These are phyloP conservation scores for Phenacoccus solenopsis DNA, from an alignment of 1,140 invertebrate species.

Conservation along the genomic window DNA sequence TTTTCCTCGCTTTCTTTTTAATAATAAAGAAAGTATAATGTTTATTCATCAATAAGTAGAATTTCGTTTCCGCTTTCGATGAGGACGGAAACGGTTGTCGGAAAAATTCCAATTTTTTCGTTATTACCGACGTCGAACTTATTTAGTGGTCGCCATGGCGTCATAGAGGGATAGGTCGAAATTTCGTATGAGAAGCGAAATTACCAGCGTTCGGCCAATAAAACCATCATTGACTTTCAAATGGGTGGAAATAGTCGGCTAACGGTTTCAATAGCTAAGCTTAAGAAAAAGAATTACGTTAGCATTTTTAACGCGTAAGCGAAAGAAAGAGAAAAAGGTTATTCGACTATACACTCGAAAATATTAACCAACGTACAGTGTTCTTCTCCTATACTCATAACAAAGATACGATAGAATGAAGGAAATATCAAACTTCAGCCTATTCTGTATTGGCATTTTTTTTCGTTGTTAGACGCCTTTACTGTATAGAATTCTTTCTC, in stretches of 20 bases:
- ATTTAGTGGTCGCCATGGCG: not conserved
- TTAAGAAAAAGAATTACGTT: not conserved
- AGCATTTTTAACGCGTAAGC: not conserved
- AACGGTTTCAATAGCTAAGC: not conserved
- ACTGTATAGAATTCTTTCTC: not conserved
- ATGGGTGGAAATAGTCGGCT: not conserved
- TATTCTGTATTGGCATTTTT: not conserved
- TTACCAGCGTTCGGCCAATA: not conserved
- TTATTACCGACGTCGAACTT: not conserved
- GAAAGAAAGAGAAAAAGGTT: not conserved
- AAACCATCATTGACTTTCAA: slow-evolving; percentile 2
- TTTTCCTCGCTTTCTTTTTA: no score
- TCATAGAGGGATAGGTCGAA: not conserved
- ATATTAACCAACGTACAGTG: not conserved
- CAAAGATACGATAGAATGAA: not conserved
- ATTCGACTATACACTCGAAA: not conserved
- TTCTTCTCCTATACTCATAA: not conserved
- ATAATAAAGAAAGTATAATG: no score
- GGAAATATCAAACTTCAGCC: not conserved
- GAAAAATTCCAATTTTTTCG: not conserved
- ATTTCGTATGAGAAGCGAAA: not conserved
- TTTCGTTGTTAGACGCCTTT: not conserved
- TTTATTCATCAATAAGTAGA: no score
- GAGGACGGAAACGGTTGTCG: no score
- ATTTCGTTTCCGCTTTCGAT: no score